Base-by-base conservation (phyloP, 30 jellyfish, hydroid and myxozoan species). In the Aurelia sp. region DNA sequence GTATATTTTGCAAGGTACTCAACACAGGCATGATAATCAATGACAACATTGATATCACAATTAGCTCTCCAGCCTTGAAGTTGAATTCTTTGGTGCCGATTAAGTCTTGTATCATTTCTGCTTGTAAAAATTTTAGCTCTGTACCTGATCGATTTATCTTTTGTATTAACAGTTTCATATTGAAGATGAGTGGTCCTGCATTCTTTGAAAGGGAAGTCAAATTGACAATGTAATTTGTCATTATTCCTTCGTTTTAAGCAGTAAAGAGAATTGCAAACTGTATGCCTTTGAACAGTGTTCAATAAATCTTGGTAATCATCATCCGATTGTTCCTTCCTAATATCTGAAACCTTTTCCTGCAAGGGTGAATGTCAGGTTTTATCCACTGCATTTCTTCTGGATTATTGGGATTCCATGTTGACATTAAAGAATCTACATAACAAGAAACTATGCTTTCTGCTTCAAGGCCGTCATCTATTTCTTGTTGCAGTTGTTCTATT, bases 1-100 rank as follows among this genome's bases (percentile, higher is more conserved):
- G 92, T 91, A 82, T 82, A 82, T 21, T 82, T 82, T 18, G 91
- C 71, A n/a, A n/a, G n/a, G n/a, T n/a, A n/a, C n/a, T n/a, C n/a
- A n/a, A n/a, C 20, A 71, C 13, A 52, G 50, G 71, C 63, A 70
- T 91, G 10, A 71, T 15, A 72, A 82, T 65, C 55, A 47, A 82
- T 73, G n/a, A 82, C 40, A 72, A 75, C 67, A n/a, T 15, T 30
- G 20, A 80, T 80, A 44, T 80, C 91, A 47, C 88, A 80, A 35
- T 78, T 55, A 22, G 11, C 86, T 63, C 90, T 80, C 90, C 90
- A 80, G 6, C 84, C 84, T 65, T 80, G 90, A 11, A 80, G 27
- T 50, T 31, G 68, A 8, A 55, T 18, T 38, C 82, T 21, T 57
- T 76, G 88, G 78, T 76, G 83, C 50, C 62, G 53, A 27, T 76